Conservation (phyloP, 2,888 invertebrate genomes). For the Erebia aethiops region DNA sequence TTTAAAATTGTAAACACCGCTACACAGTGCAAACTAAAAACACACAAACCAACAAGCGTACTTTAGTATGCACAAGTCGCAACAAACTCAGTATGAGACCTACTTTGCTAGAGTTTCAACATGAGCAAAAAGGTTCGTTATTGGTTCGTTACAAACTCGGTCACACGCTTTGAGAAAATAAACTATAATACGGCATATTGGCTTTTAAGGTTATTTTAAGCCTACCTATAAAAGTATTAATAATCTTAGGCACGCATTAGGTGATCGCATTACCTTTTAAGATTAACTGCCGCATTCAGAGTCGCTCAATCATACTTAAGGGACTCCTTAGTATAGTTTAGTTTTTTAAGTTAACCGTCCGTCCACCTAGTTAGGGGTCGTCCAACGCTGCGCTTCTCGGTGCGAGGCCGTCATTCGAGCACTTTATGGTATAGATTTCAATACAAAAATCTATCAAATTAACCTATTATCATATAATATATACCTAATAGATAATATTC, state of each 20-base stretch:
- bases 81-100: constrained; percentile 34
- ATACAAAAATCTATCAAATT: too few relatives aligned
- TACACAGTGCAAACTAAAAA: constrained; percentile 13
- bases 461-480: too few relatives aligned
- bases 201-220: not conserved
- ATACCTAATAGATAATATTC: not conserved
- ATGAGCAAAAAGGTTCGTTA: constrained; percentile 30
- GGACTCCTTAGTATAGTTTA: too few relatives aligned
- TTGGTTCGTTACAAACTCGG: constrained; percentile 29
- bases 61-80: constrained; percentile 34
- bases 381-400: too few relatives aligned
- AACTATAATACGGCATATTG: constrained; percentile 9
- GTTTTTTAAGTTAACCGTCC: too few relatives aligned
- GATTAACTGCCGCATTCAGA: too few relatives aligned
- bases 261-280: too few relatives aligned
- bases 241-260: too few relatives aligned
- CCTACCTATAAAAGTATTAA: constrained; percentile 6
- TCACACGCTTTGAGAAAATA: constrained; percentile 24
- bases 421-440: too few relatives aligned
- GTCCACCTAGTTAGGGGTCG: too few relatives aligned
- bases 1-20: not conserved
- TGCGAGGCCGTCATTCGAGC: too few relatives aligned
- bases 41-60: constrained; percentile 25
- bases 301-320: too few relatives aligned
- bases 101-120: constrained; percentile 35